Base-by-base conservation (phyloP, 2,888 invertebrate species). In the Portevinia maculata region DNA sequence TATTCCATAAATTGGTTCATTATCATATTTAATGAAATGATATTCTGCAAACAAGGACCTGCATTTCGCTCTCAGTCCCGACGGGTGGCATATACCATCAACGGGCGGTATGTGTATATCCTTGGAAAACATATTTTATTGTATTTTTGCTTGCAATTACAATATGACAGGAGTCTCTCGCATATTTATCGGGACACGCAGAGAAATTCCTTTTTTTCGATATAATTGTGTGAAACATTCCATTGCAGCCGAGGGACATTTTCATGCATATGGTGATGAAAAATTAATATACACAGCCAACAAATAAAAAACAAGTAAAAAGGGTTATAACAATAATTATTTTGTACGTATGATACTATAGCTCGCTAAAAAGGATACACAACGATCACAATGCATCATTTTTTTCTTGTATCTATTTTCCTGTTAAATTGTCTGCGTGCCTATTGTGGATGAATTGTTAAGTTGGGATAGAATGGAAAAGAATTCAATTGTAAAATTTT, bases 11-110 rank as follows among this genome's bases (percentile, higher is more conserved):
- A 83, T 83, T 78, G 83, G 78, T 83, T 83, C 83, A 83, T 83
- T 83, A 83, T 67, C 83, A 83, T 83, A 78, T 83, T 83, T 78
- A 83, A 83, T 83, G 83, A 78, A 78, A 83, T 83, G 83, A 83
- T 83, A 83, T 83, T 83, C 67, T 73, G 55, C 71, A 83, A 83
- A 83, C 83, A 83, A 67, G 62, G 60, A 32, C 28, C 19, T 5
- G 8, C 57, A 24, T 3, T 28, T n/a, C n/a, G 15, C 39, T n/a
- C 2, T 17, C 46, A 32, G 11, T n/a, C n/a, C 34, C 0, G n/a
- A n/a, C n/a, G n/a, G n/a, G n/a, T n/a, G n/a, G n/a, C n/a, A n/a
- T n/a, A n/a, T n/a, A n/a, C n/a, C n/a, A n/a, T n/a, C n/a, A n/a
- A n/a, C n/a, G n/a, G n/a, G n/a, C n/a, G n/a, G n/a, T n/a, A n/a